Percentiles rank a stretch among this genome's conserved stretches.
Evolutionary conservation across 1,140 invertebrate species (phyloP).

Genomic region (Caenorhabditis remanei): DNA sequence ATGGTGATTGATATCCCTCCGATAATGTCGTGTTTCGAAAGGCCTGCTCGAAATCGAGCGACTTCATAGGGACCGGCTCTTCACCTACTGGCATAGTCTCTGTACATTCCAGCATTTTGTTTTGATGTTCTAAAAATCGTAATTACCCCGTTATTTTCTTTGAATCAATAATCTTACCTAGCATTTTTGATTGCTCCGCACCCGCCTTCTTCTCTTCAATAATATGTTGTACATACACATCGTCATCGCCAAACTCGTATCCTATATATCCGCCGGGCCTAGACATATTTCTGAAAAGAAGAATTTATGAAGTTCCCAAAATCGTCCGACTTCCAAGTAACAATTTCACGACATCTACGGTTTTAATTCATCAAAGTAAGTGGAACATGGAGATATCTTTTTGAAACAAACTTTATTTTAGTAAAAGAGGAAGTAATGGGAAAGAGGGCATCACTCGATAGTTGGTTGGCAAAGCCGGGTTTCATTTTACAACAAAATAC

Average conservation of each 20-base stretch:
- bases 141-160: background rate
- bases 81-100: constrained; percentile 15
- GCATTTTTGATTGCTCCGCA: constrained; percentile 5
- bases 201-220: background rate
- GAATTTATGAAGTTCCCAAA: too few species aligned
- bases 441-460: background rate
- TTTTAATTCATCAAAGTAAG: too few species aligned
- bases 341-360: too few species aligned
- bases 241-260: constrained; percentile 44
- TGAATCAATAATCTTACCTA: background rate
- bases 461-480: background rate
- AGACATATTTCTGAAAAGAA: background rate
- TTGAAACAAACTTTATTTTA: background rate
- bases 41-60: constrained; percentile 7
- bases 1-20: constrained; percentile 10
- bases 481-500: background rate
- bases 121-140: constrained; percentile 21
- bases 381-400: too few species aligned
- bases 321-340: too few species aligned
- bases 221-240: constrained; percentile 25
- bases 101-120: constrained; percentile 20
- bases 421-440: background rate
- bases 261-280: background rate
- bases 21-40: background rate
- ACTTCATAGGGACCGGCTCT: constrained; percentile 1